Percentiles rank a stretch among this genome's conserved stretches.
phyloP scores from a whole-genome alignment of 1,140 invertebrate species.

The Carcinoscorpius rotundicauda region DNA sequence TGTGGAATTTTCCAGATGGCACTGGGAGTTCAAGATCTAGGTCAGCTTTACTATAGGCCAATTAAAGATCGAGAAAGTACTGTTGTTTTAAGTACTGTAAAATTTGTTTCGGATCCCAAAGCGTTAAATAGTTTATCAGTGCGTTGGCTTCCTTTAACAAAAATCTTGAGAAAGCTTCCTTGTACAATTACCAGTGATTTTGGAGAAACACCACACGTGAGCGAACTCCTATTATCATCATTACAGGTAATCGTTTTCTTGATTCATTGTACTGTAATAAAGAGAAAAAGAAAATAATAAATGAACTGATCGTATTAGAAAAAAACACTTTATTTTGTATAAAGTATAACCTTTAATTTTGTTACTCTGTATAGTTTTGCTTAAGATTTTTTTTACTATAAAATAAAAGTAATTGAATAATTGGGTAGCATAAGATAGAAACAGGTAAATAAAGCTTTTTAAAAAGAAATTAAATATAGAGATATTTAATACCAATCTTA shows the following conservation, averaged over 20 bases:
- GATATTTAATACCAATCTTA: too few species aligned
- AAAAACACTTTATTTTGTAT: too few species aligned
- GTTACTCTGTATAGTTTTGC: too few species aligned
- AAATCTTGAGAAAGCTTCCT: conserved; percentile 41
- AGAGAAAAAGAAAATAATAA: too few species aligned
- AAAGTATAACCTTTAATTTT: too few species aligned
- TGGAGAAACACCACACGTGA: conserved; percentile 52
- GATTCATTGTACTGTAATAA: neutral
- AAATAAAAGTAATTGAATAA: too few species aligned
- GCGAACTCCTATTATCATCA: conserved; percentile 66
- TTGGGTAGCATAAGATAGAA: too few species aligned
- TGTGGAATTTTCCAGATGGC: conserved; percentile 43
- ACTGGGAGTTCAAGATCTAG: conserved; percentile 77
- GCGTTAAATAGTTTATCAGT: conserved; percentile 51
- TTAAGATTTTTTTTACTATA: too few species aligned
- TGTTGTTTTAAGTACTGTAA: conserved; percentile 75
- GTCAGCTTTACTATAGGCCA: conserved; percentile 83
- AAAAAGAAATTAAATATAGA: too few species aligned
- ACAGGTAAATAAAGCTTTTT: too few species aligned
- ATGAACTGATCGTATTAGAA: too few species aligned
- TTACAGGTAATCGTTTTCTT: conserved; percentile 43
- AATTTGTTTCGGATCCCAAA: conserved; percentile 69
- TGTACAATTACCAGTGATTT: conserved; percentile 12
- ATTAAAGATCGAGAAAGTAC: conserved; percentile 75
- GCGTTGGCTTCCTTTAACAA: conserved; percentile 72